These are phyloP conservation scores for Dicentrarchus labrax DNA, from an alignment of 2,113 vertebrate genomes.

Conservation along the genomic window DNA sequence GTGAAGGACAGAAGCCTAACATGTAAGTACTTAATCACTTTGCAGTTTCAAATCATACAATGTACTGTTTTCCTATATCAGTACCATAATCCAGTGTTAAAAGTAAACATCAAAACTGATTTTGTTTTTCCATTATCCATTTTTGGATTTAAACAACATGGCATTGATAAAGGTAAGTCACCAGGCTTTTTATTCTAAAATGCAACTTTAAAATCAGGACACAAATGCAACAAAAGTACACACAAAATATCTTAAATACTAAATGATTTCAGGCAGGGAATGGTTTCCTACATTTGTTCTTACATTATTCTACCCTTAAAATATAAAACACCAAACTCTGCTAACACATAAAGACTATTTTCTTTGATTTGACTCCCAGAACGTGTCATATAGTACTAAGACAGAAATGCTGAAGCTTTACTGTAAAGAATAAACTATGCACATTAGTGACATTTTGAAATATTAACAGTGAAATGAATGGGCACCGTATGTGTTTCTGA, in stretches of 20 bases:
- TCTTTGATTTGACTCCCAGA: constrained; percentile 47
- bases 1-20: constrained; percentile 8
- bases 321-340: constrained; percentile 21
- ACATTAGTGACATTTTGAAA: constrained; percentile 68
- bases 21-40: not conserved
- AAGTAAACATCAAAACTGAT: not conserved
- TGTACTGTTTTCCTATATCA: not conserved
- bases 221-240: not conserved
- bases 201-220: not conserved
- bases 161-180: too few species aligned
- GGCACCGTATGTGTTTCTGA: constrained; percentile 45
- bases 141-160: not conserved
- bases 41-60: not conserved
- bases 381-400: constrained; percentile 37
- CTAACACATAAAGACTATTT: constrained; percentile 22
- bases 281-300: constrained; percentile 29
- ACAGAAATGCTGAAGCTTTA: constrained; percentile 37
- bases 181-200: not conserved
- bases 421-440: constrained; percentile 50
- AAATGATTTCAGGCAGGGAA: constrained; percentile 14
- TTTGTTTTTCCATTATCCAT: not conserved
- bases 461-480: constrained; percentile 71
- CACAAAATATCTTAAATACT: not conserved
- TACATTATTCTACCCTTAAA: constrained; percentile 7
- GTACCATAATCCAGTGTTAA: not conserved